Evolutionary conservation across 2,888 invertebrate species (phyloP).

Genomic region (Harpalus rufipes): DNA sequence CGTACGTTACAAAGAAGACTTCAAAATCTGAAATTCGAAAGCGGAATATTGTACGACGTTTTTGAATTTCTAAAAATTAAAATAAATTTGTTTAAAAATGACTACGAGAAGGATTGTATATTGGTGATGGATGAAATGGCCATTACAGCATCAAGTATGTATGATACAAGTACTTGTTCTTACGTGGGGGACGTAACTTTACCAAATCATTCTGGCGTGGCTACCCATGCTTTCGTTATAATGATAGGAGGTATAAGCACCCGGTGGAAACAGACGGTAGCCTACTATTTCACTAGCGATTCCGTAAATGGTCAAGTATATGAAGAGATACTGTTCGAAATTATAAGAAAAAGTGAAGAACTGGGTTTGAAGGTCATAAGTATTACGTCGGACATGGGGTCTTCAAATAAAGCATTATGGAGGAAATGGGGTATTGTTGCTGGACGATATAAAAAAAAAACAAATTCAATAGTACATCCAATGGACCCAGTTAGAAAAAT

Average conservation of each 20-base stretch:
- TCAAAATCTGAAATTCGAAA: no score
- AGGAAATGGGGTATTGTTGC: constrained; percentile 28
- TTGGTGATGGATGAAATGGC: constrained; percentile 67
- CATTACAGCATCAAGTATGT: constrained; percentile 61
- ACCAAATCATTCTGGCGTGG: constrained; percentile 63
- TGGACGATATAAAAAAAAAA: background rate
- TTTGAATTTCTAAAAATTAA: no score
- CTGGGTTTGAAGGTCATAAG: constrained; percentile 59
- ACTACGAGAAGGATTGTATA: no score
- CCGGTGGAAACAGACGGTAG: constrained; percentile 27
- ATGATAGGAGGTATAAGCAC: constrained; percentile 40
- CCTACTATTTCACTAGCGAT: constrained; percentile 13
- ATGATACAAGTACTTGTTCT: constrained; percentile 55
- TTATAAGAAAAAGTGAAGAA: constrained; percentile 49
- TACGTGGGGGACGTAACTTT: constrained; percentile 65
- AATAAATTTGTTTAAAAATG: no score
- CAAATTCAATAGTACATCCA: constrained; percentile 14
- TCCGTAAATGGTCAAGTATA: background rate
- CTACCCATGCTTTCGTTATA: constrained; percentile 67
- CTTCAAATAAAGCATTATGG: constrained; percentile 70
- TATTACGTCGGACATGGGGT: constrained; percentile 70
- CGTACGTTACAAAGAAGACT: no score
- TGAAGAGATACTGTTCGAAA: constrained; percentile 34
- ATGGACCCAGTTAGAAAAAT: constrained; percentile 39
- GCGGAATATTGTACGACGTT: no score